phyloP scores from a whole-genome alignment of 2,797 vertebrate species.

The Loris lydekkerianus region DNA sequence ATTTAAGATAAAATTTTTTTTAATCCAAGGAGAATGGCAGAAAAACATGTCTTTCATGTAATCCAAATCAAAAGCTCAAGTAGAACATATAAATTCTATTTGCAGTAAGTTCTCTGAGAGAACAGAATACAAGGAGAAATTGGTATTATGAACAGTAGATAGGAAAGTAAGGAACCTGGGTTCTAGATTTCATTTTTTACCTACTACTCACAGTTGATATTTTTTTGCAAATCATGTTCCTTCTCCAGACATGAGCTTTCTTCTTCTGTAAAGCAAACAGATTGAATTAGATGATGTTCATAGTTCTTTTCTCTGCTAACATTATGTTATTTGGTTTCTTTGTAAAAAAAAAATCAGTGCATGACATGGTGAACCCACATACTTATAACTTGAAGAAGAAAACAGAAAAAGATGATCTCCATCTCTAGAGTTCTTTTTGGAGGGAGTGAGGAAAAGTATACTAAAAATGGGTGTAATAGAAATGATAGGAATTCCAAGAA shows the following conservation, averaged over 20 bases:
- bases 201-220: not conserved
- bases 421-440: not conserved
- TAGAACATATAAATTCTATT: conserved; percentile 43
- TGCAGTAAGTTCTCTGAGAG: not conserved
- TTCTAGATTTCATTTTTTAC: conserved; percentile 19
- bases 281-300: not conserved
- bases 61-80: not conserved
- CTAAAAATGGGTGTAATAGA: not conserved
- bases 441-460: not conserved
- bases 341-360: conserved; percentile 18
- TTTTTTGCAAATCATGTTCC: conserved; percentile 19
- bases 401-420: not conserved
- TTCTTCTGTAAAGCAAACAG: conserved; percentile 1
- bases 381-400: not conserved
- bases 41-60: conserved; percentile 44
- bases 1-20: conserved; percentile 37
- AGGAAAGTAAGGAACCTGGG: not conserved
- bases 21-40: not conserved
- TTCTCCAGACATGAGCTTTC: not conserved
- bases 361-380: not conserved
- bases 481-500: not conserved
- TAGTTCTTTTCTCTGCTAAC: not conserved
- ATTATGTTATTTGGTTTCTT: conserved; percentile 13
- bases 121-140: not conserved
- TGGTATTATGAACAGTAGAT: not conserved